Evolutionary conservation across 2,888 invertebrate species (phyloP).

Genomic region (Vesta saturnalis): DNA sequence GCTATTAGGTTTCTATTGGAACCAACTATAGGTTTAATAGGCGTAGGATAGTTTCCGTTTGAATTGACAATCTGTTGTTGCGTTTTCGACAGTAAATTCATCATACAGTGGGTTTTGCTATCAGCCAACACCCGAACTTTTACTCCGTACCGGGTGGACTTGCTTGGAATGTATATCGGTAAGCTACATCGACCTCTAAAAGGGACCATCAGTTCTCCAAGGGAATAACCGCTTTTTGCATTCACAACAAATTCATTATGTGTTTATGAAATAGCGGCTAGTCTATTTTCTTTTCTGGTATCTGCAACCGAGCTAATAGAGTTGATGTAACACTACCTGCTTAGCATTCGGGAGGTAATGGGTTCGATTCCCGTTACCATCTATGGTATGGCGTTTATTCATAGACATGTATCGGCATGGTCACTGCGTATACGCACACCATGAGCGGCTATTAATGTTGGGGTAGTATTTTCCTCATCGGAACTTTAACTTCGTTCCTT

Average conservation of each 20-base stretch:
- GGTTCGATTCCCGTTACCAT: too few species aligned
- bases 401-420: too few species aligned
- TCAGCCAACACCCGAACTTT: background rate
- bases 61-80: background rate
- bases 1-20: background rate
- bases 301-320: too few species aligned
- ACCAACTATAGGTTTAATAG: background rate
- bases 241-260: too few species aligned
- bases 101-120: background rate
- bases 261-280: background rate
- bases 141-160: background rate
- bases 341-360: too few species aligned
- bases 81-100: background rate
- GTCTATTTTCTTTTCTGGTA: background rate
- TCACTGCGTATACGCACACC: too few species aligned
- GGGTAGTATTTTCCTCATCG: too few species aligned
- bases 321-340: too few species aligned
- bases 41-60: background rate
- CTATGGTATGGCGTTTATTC: too few species aligned
- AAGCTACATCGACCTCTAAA: background rate
- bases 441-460: too few species aligned
- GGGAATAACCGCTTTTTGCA: too few species aligned
- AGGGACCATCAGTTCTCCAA: background rate
- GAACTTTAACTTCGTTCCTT: too few species aligned
- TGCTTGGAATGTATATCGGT: conserved; percentile 1